Evolutionary conservation across 2,113 vertebrate species (phyloP).

Genomic region (Gopherus flavomarginatus): DNA sequence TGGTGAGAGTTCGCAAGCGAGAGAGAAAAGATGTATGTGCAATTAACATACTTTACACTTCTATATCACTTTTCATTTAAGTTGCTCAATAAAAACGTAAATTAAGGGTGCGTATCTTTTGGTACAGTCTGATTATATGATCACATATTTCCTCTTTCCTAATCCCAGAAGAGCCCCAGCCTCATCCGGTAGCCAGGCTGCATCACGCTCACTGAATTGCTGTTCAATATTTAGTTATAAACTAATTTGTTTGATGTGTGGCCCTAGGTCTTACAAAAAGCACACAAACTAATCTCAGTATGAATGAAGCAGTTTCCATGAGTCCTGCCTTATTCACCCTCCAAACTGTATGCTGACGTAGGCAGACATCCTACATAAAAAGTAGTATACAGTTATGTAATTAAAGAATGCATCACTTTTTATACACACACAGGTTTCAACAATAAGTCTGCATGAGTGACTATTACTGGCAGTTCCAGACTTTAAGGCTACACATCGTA

Average conservation of each 20-base stretch:
- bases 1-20: neutral
- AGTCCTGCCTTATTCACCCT: neutral
- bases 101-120: neutral
- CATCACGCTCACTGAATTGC: rapidly evolving
- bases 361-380: neutral
- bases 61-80: neutral
- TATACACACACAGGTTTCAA: neutral
- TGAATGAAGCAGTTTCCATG: neutral
- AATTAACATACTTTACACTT: neutral
- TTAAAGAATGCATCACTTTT: neutral
- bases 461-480: neutral
- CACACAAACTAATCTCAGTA: neutral
- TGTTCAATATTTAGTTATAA: neutral
- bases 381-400: neutral
- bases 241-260: neutral
- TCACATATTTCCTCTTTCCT: neutral
- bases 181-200: neutral
- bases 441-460: neutral
- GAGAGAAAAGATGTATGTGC: neutral
- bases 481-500: neutral
- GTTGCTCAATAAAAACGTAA: neutral
- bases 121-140: neutral
- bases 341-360: neutral
- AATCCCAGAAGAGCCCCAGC: neutral
- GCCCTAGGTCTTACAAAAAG: rapidly evolving